Conservation (phyloP, 2,888 invertebrate genomes). For the Tuberolachnus salignus region DNA sequence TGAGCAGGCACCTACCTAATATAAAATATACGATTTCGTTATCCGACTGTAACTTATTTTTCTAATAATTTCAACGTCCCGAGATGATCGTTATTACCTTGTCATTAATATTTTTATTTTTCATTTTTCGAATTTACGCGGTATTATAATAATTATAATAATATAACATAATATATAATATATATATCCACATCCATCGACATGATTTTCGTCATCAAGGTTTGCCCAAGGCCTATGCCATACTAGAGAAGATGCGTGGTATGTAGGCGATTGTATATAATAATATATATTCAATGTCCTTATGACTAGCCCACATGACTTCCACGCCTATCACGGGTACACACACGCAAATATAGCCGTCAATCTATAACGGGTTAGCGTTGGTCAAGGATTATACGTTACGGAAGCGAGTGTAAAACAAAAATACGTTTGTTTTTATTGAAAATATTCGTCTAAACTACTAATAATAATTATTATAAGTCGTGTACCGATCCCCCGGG, state of each 20-base stretch:
- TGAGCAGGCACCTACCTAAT: no score
- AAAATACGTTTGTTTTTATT: slow-evolving; percentile 1
- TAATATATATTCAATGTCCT: slow-evolving; percentile 26
- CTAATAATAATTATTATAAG: background rate
- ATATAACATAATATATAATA: no score
- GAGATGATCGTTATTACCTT: background rate
- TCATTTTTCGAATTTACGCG: background rate
- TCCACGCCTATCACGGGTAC: slow-evolving; percentile 28
- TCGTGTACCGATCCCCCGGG: background rate
- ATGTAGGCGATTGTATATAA: slow-evolving; percentile 26
- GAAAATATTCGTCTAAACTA: background rate
- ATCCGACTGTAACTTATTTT: background rate
- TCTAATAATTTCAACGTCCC: background rate
- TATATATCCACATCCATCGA: background rate
- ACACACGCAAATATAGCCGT: background rate
- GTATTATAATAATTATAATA: no score
- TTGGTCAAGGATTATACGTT: slow-evolving; percentile 48
- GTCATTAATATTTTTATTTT: background rate
- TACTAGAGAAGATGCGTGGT: slow-evolving; percentile 36
- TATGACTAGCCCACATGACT: slow-evolving; percentile 46
- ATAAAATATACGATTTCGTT: no score
- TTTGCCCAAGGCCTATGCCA: slow-evolving; percentile 46
- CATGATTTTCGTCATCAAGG: slow-evolving; percentile 37
- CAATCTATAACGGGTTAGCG: slow-evolving; percentile 34
- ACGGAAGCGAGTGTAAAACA: slow-evolving; percentile 19